phyloP scores from a whole-genome alignment of 2,797 vertebrate genomes.

The Botia kubotai region DNA sequence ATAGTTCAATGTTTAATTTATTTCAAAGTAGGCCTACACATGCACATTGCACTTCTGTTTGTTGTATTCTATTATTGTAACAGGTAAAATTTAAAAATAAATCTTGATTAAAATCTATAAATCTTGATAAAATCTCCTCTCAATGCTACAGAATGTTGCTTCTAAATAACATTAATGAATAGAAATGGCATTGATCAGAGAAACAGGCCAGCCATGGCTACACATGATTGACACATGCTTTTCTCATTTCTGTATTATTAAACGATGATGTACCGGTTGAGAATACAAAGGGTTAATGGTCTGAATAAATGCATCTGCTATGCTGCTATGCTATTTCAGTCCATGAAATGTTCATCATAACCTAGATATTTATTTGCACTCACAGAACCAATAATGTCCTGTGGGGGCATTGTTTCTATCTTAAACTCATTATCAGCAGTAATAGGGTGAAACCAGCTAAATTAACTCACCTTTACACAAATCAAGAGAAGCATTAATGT shows the following conservation, averaged over 20 bases:
- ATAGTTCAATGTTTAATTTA: no score
- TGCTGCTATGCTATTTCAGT: conserved; percentile 32
- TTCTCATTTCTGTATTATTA: conserved; percentile 10
- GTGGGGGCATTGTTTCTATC: not conserved
- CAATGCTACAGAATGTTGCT: not conserved
- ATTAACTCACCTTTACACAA: conserved; percentile 15
- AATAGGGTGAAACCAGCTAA: conserved; percentile 13
- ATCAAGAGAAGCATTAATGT: conserved; percentile 4
- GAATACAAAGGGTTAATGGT: conserved; percentile 21
- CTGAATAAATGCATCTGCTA: conserved; percentile 19
- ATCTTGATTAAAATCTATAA: not conserved
- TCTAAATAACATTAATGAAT: not conserved
- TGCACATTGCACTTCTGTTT: no score
- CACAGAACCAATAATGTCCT: not conserved
- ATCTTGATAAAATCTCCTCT: not conserved
- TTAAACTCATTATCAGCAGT: conserved; percentile 19
- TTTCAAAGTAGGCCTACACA: no score
- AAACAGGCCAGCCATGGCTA: not conserved
- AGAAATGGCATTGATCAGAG: conserved; percentile 13
- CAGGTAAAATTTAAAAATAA: not conserved
- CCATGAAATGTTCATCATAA: conserved; percentile 24
- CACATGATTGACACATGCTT: conserved; percentile 1
- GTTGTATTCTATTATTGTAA: no score
- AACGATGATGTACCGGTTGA: not conserved
- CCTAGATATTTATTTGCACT: conserved; percentile 22